These are phyloP conservation scores for Girardinichthys multiradiatus DNA, from an alignment of 2,113 vertebrate genomes.

Conservation along the genomic window DNA sequence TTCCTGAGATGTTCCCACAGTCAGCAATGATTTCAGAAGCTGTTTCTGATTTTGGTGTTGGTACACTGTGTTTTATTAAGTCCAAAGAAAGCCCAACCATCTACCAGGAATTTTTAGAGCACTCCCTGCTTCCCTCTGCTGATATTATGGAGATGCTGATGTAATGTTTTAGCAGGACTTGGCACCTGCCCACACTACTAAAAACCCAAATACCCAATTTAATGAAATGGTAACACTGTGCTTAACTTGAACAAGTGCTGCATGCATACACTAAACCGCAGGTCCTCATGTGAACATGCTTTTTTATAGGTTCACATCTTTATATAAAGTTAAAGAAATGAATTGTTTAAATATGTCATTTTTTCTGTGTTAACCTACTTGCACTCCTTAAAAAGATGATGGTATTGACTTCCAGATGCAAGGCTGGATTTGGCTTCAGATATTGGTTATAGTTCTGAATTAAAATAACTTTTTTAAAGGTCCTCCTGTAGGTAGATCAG, in stretches of 20 bases:
- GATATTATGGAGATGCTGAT: neutral
- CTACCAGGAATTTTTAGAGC: neutral
- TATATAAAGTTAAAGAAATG: no score
- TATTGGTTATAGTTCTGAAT: no score
- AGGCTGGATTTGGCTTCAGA: neutral
- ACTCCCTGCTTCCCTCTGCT: neutral
- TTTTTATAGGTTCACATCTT: no score
- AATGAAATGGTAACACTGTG: no score
- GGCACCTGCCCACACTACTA: neutral
- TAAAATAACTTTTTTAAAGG: neutral
- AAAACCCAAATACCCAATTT: neutral
- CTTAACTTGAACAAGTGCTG: no score
- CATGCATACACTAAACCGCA: no score
- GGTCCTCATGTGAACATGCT: no score
- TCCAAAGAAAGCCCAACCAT: neutral
- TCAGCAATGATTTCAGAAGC: neutral
- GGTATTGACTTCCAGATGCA: neutral
- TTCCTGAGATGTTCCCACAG: neutral
- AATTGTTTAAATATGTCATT: no score
- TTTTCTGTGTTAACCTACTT: neutral
- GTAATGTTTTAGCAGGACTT: neutral
- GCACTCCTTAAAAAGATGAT: neutral
- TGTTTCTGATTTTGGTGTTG: neutral
- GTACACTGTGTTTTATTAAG: neutral
- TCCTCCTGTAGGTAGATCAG: neutral